Base-by-base conservation (phyloP, 2,113 vertebrate genomes). In the Mesoclemmys tuberculata region DNA sequence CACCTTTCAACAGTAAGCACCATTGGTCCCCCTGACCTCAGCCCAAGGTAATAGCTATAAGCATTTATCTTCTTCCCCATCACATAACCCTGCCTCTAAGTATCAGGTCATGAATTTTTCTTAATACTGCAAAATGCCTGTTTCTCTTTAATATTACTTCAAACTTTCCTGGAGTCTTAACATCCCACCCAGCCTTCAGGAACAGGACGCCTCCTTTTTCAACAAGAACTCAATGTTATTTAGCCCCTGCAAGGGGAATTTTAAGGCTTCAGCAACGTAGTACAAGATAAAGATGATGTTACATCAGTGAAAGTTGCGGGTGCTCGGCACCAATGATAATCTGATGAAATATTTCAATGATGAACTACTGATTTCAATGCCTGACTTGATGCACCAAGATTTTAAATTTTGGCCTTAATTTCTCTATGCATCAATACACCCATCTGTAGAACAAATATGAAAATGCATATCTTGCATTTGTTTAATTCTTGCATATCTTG, bases 21-120 rank as follows among this genome's bases (percentile, higher is more conserved):
- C 56, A 83, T 88, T 71, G 98, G 95, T 48, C 97, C 98, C 85
- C 97, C 98, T 84, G 98, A 99, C 84, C 97, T 99, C 92, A 99
- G 98, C 91, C 98, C 98, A 85, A 98, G 98, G 98, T 98, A 97
- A 93, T 71, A 80, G 2, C 41, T n/a, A 22, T 0, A 3, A 88
- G 26, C 1, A 1, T 14, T 29, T 35, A 35, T 56, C 61, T 92
- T 80, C 31, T 75, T 91, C 48, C 61, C 26, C 77, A 2, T 13
- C 5, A 11, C 19, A 5, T 55, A 83, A 82, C 0, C 56, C 29
- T 3, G 61, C 38, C n/a, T 82, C 80, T 86, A 87, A 85, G 79
- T 35, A 51, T 5, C 61, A n/a, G 35, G 31, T n/a, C 0, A 10
- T 24, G 0, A 48, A 7, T 77, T 75, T 82, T 6, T 84, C 6